These are phyloP conservation scores for Trissonchulus sp. DNA, from an alignment of 2,888 invertebrate species.

Conservation along the genomic window DNA sequence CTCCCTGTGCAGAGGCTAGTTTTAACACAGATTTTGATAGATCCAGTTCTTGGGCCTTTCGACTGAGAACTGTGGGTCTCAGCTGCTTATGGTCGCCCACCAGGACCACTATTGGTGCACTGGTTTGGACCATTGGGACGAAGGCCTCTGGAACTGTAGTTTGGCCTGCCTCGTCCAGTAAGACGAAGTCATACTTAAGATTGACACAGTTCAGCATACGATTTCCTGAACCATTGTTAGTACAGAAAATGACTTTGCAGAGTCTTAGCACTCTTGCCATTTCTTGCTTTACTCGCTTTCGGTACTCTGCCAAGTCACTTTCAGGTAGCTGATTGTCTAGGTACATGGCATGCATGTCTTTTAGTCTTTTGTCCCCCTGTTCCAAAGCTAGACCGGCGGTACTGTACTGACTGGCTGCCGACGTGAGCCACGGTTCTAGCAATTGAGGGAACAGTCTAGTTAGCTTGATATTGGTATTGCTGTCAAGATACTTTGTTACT, in stretches of 20 bases:
- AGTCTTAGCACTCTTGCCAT: not conserved
- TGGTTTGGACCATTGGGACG: not conserved
- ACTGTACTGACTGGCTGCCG: not conserved
- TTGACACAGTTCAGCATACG: not conserved
- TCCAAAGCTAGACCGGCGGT: not conserved
- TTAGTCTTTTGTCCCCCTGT: not conserved
- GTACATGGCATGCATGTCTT: not conserved
- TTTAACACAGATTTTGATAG: not conserved
- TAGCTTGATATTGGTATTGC: no score
- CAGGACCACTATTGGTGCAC: not conserved
- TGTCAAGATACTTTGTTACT: no score
- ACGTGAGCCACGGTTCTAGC: not conserved
- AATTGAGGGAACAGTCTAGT: not conserved
- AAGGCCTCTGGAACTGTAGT: not conserved
- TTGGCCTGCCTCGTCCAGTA: conserved; percentile 1
- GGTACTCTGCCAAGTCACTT: not conserved
- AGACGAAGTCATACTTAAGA: not conserved
- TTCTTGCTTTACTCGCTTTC: not conserved
- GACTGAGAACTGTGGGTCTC: not conserved
- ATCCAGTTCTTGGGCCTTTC: not conserved
- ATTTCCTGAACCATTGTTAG: not conserved
- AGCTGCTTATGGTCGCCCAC: conserved; percentile 10
- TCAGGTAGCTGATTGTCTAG: not conserved
- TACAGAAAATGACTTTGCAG: not conserved
- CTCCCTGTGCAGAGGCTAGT: not conserved